Conservation (phyloP, 1,140 invertebrate genomes). For the Hetaerina americana region DNA sequence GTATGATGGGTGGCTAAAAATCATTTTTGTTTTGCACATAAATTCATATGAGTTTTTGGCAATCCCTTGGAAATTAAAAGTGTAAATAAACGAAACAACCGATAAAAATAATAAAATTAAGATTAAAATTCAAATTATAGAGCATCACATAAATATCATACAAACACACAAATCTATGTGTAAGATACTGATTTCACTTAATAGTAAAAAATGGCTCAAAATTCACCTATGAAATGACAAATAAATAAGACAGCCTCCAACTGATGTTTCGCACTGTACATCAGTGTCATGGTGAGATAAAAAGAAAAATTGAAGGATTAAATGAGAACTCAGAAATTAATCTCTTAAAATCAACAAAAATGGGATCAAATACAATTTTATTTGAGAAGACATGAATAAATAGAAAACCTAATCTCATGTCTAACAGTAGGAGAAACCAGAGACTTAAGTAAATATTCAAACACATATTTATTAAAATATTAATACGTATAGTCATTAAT, state of each 20-base stretch:
- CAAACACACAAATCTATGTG: not conserved
- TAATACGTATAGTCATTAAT: constrained; percentile 1
- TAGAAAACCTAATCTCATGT: not conserved
- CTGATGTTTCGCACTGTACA: too few relatives aligned
- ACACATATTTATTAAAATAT: constrained; percentile 1
- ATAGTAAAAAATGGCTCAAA: too few relatives aligned
- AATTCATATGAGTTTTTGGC: not conserved
- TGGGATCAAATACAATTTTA: not conserved
- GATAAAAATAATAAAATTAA: not conserved
- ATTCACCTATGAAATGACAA: too few relatives aligned
- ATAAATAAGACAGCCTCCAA: too few relatives aligned
- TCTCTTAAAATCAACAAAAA: not conserved
- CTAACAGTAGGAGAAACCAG: not conserved
- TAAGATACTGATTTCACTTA: too few relatives aligned
- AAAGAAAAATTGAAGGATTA: not conserved
- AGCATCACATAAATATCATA: not conserved
- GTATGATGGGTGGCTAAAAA: not conserved
- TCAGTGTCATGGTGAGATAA: too few relatives aligned
- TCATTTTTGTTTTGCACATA: not conserved
- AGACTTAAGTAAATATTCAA: not conserved
- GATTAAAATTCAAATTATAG: not conserved
- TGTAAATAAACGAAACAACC: not conserved
- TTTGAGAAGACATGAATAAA: not conserved
- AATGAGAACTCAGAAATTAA: not conserved
- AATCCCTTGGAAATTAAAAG: not conserved